A percentile compares a stretch with the other conserved stretches of the same genome.
Conservation (phyloP, 2,888 invertebrate genomes). For the Megaustenia siamemsis region DNA sequence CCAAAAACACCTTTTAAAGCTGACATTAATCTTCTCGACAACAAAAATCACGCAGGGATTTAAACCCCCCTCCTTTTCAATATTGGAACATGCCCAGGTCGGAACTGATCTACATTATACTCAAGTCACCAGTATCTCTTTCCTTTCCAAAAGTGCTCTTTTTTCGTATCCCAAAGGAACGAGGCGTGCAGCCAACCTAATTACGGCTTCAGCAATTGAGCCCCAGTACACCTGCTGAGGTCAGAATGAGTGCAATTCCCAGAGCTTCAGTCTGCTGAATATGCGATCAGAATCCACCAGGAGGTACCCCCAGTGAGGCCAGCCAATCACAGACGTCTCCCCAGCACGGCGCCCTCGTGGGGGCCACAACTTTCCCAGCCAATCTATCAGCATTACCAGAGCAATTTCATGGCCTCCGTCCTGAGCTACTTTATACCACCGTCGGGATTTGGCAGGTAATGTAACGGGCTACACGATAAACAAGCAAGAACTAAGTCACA, state of each 20-base stretch:
- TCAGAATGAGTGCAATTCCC: slow-evolving; percentile 59
- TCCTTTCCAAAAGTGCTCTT: slow-evolving; percentile 11
- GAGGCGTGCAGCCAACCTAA: slow-evolving; percentile 54
- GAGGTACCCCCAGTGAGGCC: slow-evolving; percentile 61
- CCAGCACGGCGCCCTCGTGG: slow-evolving; percentile 59
- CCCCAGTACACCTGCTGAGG: slow-evolving; percentile 59
- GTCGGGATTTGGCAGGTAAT: slow-evolving; percentile 56
- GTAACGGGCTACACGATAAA: slow-evolving; percentile 37
- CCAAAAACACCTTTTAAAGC: slow-evolving; percentile 29
- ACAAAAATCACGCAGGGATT: slow-evolving; percentile 18
- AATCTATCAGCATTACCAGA: slow-evolving; percentile 70
- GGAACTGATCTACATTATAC: slow-evolving; percentile 6
- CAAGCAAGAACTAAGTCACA: slow-evolving; percentile 37
- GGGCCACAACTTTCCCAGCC: slow-evolving; percentile 62
- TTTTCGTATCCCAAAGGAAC: slow-evolving; percentile 29
- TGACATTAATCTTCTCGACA: slow-evolving; percentile 28
- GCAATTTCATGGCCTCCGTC: slow-evolving; percentile 65
- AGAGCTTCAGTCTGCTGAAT: slow-evolving; percentile 57
- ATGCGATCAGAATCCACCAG: slow-evolving; percentile 61
- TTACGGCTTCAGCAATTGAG: slow-evolving; percentile 55
- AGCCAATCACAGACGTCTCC: slow-evolving; percentile 62
- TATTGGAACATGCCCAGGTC: background rate
- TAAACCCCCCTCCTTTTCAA: background rate
- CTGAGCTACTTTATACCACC: slow-evolving; percentile 64
- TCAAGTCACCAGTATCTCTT: slow-evolving; percentile 21